Percentiles rank a stretch among this genome's conserved stretches.
These are phyloP conservation scores for Pandemis heparana DNA, from an alignment of 2,888 invertebrate species.

Conservation along the genomic window DNA sequence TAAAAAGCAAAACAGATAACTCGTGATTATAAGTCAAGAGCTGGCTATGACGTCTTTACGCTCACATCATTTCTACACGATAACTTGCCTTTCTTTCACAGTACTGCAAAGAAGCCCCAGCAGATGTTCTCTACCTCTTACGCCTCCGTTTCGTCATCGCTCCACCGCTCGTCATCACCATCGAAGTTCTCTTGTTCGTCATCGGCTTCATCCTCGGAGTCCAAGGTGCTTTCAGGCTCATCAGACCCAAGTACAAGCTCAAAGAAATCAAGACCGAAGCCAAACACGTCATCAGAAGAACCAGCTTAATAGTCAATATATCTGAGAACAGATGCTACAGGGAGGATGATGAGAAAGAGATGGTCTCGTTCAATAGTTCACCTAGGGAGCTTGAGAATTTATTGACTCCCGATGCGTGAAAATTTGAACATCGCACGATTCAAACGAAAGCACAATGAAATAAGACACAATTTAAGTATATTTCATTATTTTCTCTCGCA, in stretches of 20 bases:
- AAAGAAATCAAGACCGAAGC: conserved; percentile 52
- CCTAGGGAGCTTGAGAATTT: conserved; percentile 61
- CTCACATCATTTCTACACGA: background rate
- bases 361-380: conserved; percentile 68
- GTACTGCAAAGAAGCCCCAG: conserved; percentile 74
- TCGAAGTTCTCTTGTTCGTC: conserved; percentile 75
- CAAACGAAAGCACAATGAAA: background rate
- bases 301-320: conserved; percentile 61
- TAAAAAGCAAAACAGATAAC: no score
- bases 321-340: conserved; percentile 62
- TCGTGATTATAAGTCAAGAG: no score
- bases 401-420: conserved; percentile 52
- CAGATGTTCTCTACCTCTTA: conserved; percentile 71
- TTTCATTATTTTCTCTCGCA: background rate
- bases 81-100: conserved; percentile 52
- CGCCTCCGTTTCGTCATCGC: conserved; percentile 80
- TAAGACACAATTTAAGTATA: background rate
- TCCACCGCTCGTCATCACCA: conserved; percentile 78
- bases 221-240: conserved; percentile 67
- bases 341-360: conserved; percentile 68
- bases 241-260: conserved; percentile 68
- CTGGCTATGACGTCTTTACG: no score
- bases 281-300: conserved; percentile 54
- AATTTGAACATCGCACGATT: background rate
- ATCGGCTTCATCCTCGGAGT: conserved; percentile 76